Evolutionary conservation across 2,113 vertebrate species (phyloP).

Genomic region (Tichodroma muraria): DNA sequence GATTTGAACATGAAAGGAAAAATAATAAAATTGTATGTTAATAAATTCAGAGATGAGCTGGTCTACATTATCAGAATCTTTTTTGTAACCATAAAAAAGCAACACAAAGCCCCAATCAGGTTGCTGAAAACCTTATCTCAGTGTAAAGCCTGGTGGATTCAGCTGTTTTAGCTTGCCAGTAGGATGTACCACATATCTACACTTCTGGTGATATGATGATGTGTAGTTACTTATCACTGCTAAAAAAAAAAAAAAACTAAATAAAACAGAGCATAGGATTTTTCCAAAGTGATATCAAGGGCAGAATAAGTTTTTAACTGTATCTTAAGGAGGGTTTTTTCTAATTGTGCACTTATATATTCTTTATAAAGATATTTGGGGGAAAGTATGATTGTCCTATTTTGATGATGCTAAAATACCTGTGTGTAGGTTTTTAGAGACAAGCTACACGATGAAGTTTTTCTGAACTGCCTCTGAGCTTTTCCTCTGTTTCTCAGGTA

Average conservation of each 20-base stretch:
- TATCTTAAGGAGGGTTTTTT: constrained; percentile 72
- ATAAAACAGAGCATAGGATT: constrained; percentile 49
- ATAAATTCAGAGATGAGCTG: constrained; percentile 54
- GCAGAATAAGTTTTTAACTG: constrained; percentile 60
- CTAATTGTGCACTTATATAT: constrained; percentile 70
- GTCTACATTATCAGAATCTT: constrained; percentile 52
- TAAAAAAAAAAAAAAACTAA: background rate
- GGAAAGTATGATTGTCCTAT: constrained; percentile 40
- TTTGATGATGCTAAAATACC: constrained; percentile 43
- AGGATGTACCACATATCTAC: constrained; percentile 58
- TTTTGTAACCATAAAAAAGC: constrained; percentile 44
- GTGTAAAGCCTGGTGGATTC: constrained; percentile 52
- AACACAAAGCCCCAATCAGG: background rate
- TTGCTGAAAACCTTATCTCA: constrained; percentile 54
- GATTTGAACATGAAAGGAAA: constrained; percentile 47
- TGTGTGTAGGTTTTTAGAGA: constrained; percentile 55
- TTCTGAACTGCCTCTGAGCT: constrained; percentile 46
- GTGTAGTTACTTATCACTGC: constrained; percentile 51
- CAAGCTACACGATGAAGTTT: background rate
- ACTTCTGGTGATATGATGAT: constrained; percentile 14
- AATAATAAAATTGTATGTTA: constrained; percentile 29
- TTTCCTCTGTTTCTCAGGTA: constrained; percentile 61
- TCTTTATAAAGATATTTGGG: constrained; percentile 70
- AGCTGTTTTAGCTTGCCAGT: constrained; percentile 57
- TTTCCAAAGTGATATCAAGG: constrained; percentile 53